These are phyloP conservation scores for Syngnathus scovelli DNA, from an alignment of 2,113 vertebrate species.

Conservation along the genomic window DNA sequence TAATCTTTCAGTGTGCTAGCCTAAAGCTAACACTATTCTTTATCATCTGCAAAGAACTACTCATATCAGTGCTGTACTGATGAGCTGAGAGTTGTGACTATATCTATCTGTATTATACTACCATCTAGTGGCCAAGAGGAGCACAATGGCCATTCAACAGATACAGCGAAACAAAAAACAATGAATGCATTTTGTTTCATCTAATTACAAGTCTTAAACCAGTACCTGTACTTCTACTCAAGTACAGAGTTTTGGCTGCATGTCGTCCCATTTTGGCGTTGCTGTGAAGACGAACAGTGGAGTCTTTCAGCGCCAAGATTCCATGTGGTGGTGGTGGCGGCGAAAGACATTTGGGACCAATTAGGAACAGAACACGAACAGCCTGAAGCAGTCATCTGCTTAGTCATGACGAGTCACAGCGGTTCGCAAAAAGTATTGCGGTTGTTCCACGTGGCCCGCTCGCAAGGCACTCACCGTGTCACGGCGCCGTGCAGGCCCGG, in stretches of 20 bases:
- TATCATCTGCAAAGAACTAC: too few species aligned
- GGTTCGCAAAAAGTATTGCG: neutral
- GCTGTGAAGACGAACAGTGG: neutral
- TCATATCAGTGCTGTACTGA: too few species aligned
- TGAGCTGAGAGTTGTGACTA: neutral
- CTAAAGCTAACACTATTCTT: too few species aligned
- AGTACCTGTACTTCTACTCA: neutral
- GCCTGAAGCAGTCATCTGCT: neutral
- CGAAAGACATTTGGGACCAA: neutral
- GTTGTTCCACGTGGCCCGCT: neutral
- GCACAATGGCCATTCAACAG: too few species aligned
- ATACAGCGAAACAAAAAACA: too few species aligned
- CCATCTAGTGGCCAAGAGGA: too few species aligned
- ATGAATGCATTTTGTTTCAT: too few species aligned
- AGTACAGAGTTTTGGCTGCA: neutral
- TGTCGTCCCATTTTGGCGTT: neutral
- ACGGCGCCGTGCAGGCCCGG: conserved; percentile 56
- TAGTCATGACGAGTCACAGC: neutral
- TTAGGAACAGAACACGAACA: conserved; percentile 2
- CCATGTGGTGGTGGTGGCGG: neutral
- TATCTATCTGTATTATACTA: too few species aligned
- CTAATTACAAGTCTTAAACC: too few species aligned
- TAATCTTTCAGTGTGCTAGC: too few species aligned
- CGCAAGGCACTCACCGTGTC: conserved; percentile 65
- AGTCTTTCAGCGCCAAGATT: neutral